Evolutionary conservation across 2,113 vertebrate species (phyloP).

Genomic region (Rhipidura dahli): DNA sequence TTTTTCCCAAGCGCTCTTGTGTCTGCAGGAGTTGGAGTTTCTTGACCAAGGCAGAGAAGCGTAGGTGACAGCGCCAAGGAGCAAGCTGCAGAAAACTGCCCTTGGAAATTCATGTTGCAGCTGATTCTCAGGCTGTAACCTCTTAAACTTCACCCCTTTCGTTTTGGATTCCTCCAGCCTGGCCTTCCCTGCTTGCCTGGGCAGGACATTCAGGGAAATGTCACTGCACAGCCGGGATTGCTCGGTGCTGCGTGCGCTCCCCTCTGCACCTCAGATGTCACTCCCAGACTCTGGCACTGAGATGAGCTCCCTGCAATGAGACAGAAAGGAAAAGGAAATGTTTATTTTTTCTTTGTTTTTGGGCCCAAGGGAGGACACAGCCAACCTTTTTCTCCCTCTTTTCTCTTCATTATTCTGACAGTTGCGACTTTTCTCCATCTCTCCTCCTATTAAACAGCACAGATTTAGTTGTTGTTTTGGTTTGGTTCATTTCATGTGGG

Average conservation of each 20-base stretch:
- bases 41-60: accelerated
- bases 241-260: background rate
- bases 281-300: background rate
- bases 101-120: background rate
- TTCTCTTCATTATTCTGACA: too few species aligned
- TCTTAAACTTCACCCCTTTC: background rate
- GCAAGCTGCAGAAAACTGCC: background rate
- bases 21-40: background rate
- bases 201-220: background rate
- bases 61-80: accelerated
- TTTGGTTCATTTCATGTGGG: background rate
- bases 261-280: background rate
- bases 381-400: background rate
- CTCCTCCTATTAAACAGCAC: background rate
- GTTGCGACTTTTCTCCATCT: background rate
- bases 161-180: background rate
- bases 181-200: background rate
- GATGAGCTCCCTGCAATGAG: background rate
- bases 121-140: background rate
- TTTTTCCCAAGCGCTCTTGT: background rate
- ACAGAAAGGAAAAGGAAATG: background rate
- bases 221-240: background rate
- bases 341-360: background rate
- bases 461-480: background rate
- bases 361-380: background rate